Evolutionary conservation across 1,140 invertebrate species (phyloP), one percentile per base, ranked within the genome.

Genomic region (Hyles vespertilio): DNA sequence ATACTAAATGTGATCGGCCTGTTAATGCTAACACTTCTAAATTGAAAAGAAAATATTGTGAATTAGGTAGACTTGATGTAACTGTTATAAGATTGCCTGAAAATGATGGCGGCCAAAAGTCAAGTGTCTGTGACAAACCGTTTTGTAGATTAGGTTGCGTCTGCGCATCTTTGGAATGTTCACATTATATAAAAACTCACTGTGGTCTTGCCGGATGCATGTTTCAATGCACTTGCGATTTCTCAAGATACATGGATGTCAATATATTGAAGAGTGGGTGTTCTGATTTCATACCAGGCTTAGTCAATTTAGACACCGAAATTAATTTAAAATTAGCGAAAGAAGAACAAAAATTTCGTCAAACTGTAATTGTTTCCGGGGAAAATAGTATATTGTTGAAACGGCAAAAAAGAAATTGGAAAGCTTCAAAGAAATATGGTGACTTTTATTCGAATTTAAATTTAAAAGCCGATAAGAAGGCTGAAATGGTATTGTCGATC

Each of bases 291-390:
- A 65, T 85, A 44, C 74, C 76, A 3, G 78, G 69, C 2, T 69
- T 87, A 36, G 56, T 81, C 12, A 75, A 77, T 55, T 63, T 85
- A 50, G 66, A 85, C 32, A 69, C 74, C 54, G 66, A 73, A 63
- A 67, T 72, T 9, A 75, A 77, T 63, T 65, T 49, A 54, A 79
- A 67, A 34, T 63, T 88, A 53, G 69, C 85, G 3, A 88, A 80
- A 62, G 85, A 88, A 59, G 85, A 88, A 66, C 72, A 88, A 67
- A 88, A 88, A 66, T 85, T 88, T 69, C 83, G 81, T 69, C 85
- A 88, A 69, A 86, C 84, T 57, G 81, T 87, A 47, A 70, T 87
- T 33, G 53, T 87, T 40, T 74, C 74, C 22, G 73, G 78, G 8
- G 75, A 84, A 55, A 81, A 81, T 65, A 84, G 76, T 65, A 86